A percentile compares a stretch with the other conserved stretches of the same genome.
Conservation (phyloP, 2,797 vertebrate species). For the Pantherophis alleghaniensis region DNA sequence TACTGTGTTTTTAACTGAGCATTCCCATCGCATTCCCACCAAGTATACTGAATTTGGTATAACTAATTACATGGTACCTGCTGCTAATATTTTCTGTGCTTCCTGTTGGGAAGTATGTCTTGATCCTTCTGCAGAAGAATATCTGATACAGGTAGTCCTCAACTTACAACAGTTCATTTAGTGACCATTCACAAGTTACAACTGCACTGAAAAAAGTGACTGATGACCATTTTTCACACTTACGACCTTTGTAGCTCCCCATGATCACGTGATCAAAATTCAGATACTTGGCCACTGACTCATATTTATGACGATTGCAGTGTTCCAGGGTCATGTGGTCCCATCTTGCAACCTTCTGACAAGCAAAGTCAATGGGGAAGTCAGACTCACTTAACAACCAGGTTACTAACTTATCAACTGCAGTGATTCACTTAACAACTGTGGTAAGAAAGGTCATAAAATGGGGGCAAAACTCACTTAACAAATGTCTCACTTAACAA, state of each 20-base stretch:
- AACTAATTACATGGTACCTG: background rate
- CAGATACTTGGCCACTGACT: too few relatives aligned
- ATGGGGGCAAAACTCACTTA: background rate
- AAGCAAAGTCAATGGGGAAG: background rate
- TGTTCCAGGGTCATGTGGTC: too few relatives aligned
- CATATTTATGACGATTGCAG: too few relatives aligned
- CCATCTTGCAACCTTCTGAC: background rate
- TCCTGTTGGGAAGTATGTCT: background rate
- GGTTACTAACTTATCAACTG: background rate
- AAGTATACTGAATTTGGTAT: background rate
- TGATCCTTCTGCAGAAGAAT: background rate
- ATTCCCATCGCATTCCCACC: background rate
- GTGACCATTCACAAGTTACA: background rate
- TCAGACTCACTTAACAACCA: background rate
- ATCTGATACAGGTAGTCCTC: background rate
- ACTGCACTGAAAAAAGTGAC: background rate
- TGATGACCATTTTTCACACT: background rate
- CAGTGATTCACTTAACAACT: background rate
- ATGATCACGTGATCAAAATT: too few relatives aligned
- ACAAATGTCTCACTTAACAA: too few relatives aligned
- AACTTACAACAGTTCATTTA: background rate
- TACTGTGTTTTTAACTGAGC: background rate
- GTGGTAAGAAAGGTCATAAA: background rate
- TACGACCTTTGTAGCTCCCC: too few relatives aligned
- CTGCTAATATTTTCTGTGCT: background rate